These are phyloP conservation scores for Chaetorhynchus papuensis DNA, from an alignment of 2,113 vertebrate genomes.

Conservation along the genomic window DNA sequence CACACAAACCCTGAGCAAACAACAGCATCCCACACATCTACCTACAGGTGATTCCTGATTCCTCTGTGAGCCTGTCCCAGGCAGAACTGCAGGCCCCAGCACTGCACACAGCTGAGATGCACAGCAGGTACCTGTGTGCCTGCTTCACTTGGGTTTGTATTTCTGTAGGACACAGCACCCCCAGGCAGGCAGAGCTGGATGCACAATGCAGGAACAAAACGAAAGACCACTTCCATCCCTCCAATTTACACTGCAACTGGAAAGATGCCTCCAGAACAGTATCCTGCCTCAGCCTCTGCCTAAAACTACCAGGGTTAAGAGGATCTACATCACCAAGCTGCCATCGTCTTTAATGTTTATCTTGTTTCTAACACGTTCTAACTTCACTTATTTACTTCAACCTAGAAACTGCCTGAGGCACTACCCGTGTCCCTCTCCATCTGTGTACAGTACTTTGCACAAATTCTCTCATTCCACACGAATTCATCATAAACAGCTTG, in stretches of 20 bases:
- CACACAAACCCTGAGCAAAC: not conserved
- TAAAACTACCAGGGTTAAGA: not conserved
- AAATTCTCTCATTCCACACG: not conserved
- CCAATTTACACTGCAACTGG: not conserved
- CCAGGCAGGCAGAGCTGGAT: not conserved
- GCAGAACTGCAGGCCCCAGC: not conserved
- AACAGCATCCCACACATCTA: not conserved
- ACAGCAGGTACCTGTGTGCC: not conserved
- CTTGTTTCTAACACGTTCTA: not conserved
- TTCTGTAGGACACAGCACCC: not conserved
- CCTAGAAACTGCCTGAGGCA: not conserved
- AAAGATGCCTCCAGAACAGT: not conserved
- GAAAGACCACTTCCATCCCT: not conserved
- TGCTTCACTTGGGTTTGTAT: not conserved
- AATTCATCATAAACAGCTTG: not conserved
- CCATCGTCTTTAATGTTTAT: not conserved
- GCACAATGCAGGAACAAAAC: not conserved
- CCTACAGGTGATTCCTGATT: not conserved
- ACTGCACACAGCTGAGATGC: fast-evolving
- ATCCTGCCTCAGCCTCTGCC: not conserved
- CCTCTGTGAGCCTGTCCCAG: not conserved
- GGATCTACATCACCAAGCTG: not conserved
- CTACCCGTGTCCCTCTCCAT: not conserved
- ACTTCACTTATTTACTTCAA: not conserved
- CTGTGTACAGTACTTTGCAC: not conserved